Base-by-base conservation (phyloP, 2,888 invertebrate species). In the Osmoderma eremita region DNA sequence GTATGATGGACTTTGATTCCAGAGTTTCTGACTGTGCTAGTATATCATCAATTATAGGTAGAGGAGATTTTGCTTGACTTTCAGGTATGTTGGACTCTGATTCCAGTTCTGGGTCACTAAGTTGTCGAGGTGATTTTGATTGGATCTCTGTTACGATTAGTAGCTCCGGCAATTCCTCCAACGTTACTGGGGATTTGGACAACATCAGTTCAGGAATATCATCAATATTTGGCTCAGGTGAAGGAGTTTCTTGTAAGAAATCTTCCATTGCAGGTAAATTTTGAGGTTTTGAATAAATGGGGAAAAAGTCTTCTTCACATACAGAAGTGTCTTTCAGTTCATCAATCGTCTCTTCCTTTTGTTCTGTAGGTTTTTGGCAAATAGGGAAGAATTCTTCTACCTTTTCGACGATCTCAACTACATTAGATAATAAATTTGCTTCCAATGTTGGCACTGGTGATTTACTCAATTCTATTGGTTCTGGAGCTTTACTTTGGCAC, bases 391-490 rank as follows among this genome's bases (percentile, higher is more conserved):
- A 36, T 45, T 61, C 58, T 17, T 61, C 58, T n/a, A 41, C 5
- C 15, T 41, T 20, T 22, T 56, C 13, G 5, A 10, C 20, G n/a
- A 13, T 20, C 15, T 56, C 41, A n/a, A 45, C 24, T 5, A 45
- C 17, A n/a, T 61, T 5, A n/a, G 24, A 24, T 4, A 30, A 5
- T 3, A 51, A 20, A 30, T 51, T 45, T 58, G 66, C 66, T 61
- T 70, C 64, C 39, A 69, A 66, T 13, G 69, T 66, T 36, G 67
- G 68, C n/a, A 63, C 62, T 20, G 66, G 54, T 24, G 58, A 36
- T 12, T 42, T 30, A 17, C 8, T 30, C 12, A 45, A 45, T 15
- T 36, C 36, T 18, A 24, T 3, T 24, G 45, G 58, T 30, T 61
- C 58, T 8, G 48, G 48, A 10, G 49, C 36, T 53, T 61, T 67